Conservation (phyloP, 2,888 invertebrate species). For the Zaprionus bogoriensis region DNA sequence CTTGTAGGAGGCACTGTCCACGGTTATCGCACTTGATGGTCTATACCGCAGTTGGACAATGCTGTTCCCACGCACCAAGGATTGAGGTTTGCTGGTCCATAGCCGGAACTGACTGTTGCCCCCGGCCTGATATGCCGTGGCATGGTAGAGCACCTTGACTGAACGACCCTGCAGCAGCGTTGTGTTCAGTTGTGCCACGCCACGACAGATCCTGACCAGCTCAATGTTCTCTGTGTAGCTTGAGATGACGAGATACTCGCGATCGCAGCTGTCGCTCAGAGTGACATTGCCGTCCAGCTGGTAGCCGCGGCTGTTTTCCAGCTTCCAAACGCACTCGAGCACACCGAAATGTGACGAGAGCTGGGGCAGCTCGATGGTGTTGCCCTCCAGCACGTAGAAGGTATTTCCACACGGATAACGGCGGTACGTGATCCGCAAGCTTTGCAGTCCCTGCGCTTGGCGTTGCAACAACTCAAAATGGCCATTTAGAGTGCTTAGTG, state of each 20-base stretch:
- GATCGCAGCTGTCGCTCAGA: slow-evolving; percentile 85
- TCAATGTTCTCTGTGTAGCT: slow-evolving; percentile 83
- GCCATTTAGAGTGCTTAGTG: slow-evolving; percentile 50
- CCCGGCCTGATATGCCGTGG: slow-evolving; percentile 76
- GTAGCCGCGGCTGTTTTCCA: slow-evolving; percentile 76
- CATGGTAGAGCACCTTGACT: slow-evolving; percentile 88
- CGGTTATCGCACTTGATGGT: slow-evolving; percentile 20
- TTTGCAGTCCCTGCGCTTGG: background rate
- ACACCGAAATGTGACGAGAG: slow-evolving; percentile 67
- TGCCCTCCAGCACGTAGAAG: slow-evolving; percentile 78
- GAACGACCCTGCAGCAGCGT: slow-evolving; percentile 37
- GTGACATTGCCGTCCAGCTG: slow-evolving; percentile 84
- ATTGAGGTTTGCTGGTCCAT: slow-evolving; percentile 11
- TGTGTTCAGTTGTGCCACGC: slow-evolving; percentile 43
- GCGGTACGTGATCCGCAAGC: slow-evolving; percentile 84
- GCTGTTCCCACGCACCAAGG: slow-evolving; percentile 84
- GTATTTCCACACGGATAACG: slow-evolving; percentile 88
- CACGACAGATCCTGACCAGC: slow-evolving; percentile 85
- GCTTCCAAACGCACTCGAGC: slow-evolving; percentile 89
- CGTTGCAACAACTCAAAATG: slow-evolving; percentile 53
- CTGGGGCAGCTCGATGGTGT: slow-evolving; percentile 80
- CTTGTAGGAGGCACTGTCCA: slow-evolving; percentile 84
- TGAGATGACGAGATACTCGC: slow-evolving; percentile 84
- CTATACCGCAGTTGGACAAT: slow-evolving; percentile 80
- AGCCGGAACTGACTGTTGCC: slow-evolving; percentile 53